Conservation (phyloP, 2,113 vertebrate genomes). For the Sylvietta virens region DNA sequence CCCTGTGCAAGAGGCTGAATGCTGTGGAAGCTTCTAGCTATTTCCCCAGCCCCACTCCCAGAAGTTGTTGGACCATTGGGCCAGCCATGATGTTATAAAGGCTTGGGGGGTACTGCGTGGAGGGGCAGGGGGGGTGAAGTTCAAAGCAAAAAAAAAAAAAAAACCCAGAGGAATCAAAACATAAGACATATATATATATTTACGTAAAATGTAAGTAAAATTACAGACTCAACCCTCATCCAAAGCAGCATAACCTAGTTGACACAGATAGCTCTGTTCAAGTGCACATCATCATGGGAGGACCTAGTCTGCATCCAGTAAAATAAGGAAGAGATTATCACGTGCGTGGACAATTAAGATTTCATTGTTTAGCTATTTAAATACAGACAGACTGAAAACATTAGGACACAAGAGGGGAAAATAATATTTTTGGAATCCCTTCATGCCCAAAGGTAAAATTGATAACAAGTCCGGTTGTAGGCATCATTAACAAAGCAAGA, state of each 20-base stretch:
- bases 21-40: background rate
- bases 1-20: background rate
- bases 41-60: background rate
- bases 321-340: background rate
- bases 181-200: background rate
- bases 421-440: background rate
- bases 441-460: background rate
- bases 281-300: background rate
- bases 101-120: background rate
- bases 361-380: background rate
- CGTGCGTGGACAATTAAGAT: background rate
- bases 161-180: background rate
- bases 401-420: background rate
- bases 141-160: background rate
- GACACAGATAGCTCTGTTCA: background rate
- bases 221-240: background rate
- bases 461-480: background rate
- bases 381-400: background rate
- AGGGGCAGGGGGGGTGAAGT: rapidly evolving
- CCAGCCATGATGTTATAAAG: background rate
- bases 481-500: background rate
- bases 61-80: background rate
- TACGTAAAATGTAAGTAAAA: background rate
- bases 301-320: background rate
- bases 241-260: background rate